Percentiles rank a stretch among this genome's conserved stretches.
Evolutionary conservation across 2,888 invertebrate species (phyloP).

Genomic region (Pterostichus niger): DNA sequence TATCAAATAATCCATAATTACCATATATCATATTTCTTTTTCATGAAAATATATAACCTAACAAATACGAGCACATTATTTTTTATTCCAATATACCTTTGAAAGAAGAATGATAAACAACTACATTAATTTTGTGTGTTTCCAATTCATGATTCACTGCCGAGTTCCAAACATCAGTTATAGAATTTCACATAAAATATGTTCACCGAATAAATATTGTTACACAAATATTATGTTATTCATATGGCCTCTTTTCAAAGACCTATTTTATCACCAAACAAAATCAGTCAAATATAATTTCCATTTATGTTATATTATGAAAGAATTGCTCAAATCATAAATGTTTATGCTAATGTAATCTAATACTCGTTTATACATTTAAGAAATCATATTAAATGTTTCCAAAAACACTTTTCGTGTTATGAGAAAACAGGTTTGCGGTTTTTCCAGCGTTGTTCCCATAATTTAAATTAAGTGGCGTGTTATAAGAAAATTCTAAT

Average conservation of each 20-base stretch:
- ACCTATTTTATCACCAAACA: not conserved
- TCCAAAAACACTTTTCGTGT: constrained; percentile 43
- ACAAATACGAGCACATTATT: too few relatives aligned
- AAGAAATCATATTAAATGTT: constrained; percentile 32
- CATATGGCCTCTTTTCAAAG: not conserved
- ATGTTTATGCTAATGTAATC: constrained; percentile 11
- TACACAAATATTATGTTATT: not conserved
- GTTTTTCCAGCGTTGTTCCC: constrained; percentile 49
- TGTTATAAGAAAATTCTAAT: constrained; percentile 61
- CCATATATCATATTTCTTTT: too few relatives aligned
- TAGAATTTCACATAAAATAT: too few relatives aligned
- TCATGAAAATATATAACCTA: too few relatives aligned
- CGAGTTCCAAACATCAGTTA: too few relatives aligned
- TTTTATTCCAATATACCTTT: too few relatives aligned
- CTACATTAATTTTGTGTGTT: too few relatives aligned
- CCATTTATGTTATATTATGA: not conserved
- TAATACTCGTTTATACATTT: constrained; percentile 8
- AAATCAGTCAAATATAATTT: not conserved
- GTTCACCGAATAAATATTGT: too few relatives aligned
- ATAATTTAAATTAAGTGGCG: constrained; percentile 62
- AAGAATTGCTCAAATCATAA: not conserved
- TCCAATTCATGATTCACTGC: too few relatives aligned
- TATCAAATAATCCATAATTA: too few relatives aligned
- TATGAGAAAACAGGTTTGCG: constrained; percentile 36
- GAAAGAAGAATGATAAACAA: too few relatives aligned